Evolutionary conservation across 2,797 vertebrate genomes (phyloP).

Genomic region (Cygnus olor): DNA sequence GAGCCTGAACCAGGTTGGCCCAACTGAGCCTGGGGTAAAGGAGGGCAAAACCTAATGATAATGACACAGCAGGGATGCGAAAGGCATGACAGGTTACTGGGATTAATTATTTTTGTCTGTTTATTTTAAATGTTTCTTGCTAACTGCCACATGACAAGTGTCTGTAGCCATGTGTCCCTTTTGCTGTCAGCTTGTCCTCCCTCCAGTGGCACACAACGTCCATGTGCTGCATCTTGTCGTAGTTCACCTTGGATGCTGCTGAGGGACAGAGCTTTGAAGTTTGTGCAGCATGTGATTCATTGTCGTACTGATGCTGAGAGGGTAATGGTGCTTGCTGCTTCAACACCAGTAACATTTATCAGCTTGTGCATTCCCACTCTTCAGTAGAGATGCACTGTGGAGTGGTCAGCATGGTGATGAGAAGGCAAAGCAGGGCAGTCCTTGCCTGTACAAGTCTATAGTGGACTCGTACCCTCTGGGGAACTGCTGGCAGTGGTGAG

Average conservation of each 20-base stretch:
- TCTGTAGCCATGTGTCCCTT: conserved; percentile 67
- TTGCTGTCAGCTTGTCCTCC: conserved; percentile 69
- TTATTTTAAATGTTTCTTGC: conserved; percentile 66
- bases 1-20: background rate
- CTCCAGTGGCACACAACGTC: conserved; percentile 51
- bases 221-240: conserved; percentile 63
- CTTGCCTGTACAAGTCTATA: background rate
- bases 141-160: conserved; percentile 65
- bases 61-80: background rate
- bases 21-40: background rate
- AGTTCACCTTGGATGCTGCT: conserved; percentile 49
- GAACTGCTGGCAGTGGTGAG: background rate
- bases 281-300: conserved; percentile 62
- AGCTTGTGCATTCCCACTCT: conserved; percentile 53
- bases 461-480: background rate
- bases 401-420: conserved; percentile 4
- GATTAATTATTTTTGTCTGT: conserved; percentile 49
- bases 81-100: background rate
- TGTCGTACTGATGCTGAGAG: conserved; percentile 52
- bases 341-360: conserved; percentile 25
- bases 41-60: background rate
- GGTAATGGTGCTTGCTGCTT: conserved; percentile 64
- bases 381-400: background rate
- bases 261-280: conserved; percentile 48
- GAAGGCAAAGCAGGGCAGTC: conserved; percentile 1